Evolutionary conservation across 2,113 vertebrate species (phyloP).

Genomic region (Pholis gunnellus): DNA sequence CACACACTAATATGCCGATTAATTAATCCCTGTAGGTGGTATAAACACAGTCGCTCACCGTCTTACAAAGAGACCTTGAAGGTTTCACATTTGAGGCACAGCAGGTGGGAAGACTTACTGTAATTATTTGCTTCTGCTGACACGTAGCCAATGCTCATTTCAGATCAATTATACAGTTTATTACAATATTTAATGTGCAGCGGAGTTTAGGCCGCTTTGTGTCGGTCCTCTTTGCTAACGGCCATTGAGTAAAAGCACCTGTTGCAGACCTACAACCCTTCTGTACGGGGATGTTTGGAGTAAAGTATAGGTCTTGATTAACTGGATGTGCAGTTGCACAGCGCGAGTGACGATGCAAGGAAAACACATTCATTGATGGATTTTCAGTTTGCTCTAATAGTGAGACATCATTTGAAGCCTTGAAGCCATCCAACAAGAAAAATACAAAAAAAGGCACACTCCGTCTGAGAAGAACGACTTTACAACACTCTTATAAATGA

Average conservation of each 20-base stretch:
- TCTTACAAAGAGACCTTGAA: slow-evolving; percentile 52
- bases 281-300: background rate
- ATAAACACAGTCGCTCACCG: slow-evolving; percentile 11
- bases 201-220: background rate
- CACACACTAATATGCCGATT: slow-evolving; percentile 43
- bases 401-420: background rate
- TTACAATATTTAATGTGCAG: background rate
- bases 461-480: background rate
- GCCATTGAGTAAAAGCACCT: background rate
- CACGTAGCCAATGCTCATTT: slow-evolving; percentile 22
- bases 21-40: slow-evolving; percentile 55
- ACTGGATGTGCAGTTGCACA: background rate
- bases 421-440: background rate
- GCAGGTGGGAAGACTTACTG: slow-evolving; percentile 46
- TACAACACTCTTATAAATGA: background rate
- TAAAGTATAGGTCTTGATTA: background rate
- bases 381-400: background rate
- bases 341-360: background rate
- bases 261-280: background rate
- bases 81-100: slow-evolving; percentile 53
- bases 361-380: background rate
- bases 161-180: slow-evolving; percentile 41
- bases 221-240: background rate
- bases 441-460: background rate
- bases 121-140: slow-evolving; percentile 48